These are phyloP conservation scores for Myodes glareolus DNA, from an alignment of 2,113 vertebrate species.

Conservation along the genomic window DNA sequence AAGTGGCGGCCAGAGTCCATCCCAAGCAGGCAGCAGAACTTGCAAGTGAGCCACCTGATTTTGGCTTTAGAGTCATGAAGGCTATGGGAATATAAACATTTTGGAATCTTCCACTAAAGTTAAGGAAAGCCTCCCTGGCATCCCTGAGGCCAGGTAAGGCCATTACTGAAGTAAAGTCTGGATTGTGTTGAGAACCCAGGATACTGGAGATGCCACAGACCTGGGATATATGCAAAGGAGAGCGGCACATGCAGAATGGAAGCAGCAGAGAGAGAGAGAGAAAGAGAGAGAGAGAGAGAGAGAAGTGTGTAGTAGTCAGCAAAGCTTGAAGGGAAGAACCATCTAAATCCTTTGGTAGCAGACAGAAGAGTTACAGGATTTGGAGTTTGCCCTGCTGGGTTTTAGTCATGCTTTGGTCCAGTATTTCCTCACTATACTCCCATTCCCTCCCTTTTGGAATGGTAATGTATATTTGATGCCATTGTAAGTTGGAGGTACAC, in stretches of 20 bases:
- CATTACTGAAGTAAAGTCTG: background rate
- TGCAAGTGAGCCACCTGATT: background rate
- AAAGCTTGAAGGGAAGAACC: background rate
- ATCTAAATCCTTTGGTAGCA: background rate
- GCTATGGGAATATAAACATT: background rate
- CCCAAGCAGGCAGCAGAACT: background rate
- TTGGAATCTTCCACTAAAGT: background rate
- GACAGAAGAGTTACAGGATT: background rate
- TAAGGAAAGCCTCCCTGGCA: background rate
- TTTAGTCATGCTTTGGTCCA: background rate
- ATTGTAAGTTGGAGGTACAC: background rate
- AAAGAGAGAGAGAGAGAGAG: background rate
- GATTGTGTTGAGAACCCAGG: background rate
- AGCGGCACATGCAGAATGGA: background rate
- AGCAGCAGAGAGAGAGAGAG: background rate
- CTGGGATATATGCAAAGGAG: background rate
- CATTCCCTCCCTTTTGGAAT: background rate
- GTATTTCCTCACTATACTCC: background rate
- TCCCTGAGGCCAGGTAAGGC: background rate
- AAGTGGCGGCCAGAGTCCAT: background rate
- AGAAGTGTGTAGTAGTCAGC: background rate
- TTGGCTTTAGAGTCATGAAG: background rate
- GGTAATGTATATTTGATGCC: background rate
- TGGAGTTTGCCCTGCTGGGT: background rate
- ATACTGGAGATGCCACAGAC: background rate